Percentiles rank a stretch among this genome's conserved stretches.
Conservation (phyloP, 2,888 invertebrate genomes). For the Tuberolachnus salignus region DNA sequence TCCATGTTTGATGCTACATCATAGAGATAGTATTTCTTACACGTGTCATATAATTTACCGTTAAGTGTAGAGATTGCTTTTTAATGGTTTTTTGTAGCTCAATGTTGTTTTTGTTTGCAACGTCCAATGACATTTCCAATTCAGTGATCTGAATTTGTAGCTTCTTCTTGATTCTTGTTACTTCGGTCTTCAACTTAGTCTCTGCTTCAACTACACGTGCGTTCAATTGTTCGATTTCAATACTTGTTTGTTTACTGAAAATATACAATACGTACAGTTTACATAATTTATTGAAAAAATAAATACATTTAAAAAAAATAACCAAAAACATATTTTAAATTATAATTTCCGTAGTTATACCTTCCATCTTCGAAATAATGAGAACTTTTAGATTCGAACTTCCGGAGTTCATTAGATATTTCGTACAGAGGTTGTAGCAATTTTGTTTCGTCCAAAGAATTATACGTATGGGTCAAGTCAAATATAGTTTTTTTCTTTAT, state of each 20-base stretch:
- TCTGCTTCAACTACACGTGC: conserved; percentile 96
- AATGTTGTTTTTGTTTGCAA: conserved; percentile 97
- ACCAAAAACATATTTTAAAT: neutral
- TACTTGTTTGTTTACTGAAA: conserved; percentile 92
- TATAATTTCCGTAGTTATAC: conserved; percentile 62
- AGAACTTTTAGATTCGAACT: conserved; percentile 70
- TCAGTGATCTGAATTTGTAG: conserved; percentile 97
- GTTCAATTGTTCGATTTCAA: conserved; percentile 95
- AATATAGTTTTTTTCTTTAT: conserved; percentile 62
- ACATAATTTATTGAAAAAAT: neutral
- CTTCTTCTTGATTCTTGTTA: conserved; percentile 98
- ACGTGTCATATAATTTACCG: conserved; percentile 64
- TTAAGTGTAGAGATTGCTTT: conserved; percentile 91
- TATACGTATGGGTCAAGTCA: conserved; percentile 52
- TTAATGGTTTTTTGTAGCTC: conserved; percentile 97
- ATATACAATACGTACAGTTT: conserved; percentile 56
- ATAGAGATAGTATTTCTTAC: neutral
- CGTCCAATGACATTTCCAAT: conserved; percentile 93
- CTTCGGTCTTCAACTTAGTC: conserved; percentile 93
- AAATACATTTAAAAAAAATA: conserved; percentile 2
- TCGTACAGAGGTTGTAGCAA: conserved; percentile 68
- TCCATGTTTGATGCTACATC: neutral
- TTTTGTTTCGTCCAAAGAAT: conserved; percentile 66
- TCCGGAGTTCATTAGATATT: conserved; percentile 70
- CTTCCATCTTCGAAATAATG: conserved; percentile 71